Percentiles rank a stretch among this genome's conserved stretches.
These are phyloP conservation scores for Enoplosus armatus DNA, from an alignment of 2,797 vertebrate species.

Conservation along the genomic window DNA sequence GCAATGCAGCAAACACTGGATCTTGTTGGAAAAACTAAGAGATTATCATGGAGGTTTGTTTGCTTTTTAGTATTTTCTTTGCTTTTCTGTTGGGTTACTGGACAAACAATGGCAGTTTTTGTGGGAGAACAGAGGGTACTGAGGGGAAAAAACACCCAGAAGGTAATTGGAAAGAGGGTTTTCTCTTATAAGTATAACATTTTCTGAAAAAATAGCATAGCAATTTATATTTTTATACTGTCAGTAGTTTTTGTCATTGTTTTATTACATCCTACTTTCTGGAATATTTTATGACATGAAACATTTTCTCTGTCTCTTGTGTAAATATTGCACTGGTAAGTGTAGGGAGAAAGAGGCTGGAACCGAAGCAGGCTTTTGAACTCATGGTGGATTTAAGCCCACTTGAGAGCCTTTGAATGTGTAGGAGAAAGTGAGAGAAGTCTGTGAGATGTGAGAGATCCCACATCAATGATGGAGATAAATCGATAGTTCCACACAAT, in stretches of 20 bases:
- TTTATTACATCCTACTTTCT: not conserved
- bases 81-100: constrained; percentile 1
- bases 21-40: not conserved
- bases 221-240: not conserved
- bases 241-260: not conserved
- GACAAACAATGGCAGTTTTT: constrained; percentile 17
- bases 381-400: constrained; percentile 47
- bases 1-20: constrained; percentile 30
- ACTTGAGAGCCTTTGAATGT: constrained; percentile 58
- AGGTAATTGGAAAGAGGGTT: too few species aligned
- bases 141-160: not conserved
- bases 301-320: constrained; percentile 27
- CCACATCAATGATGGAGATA: constrained; percentile 65
- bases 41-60: constrained; percentile 9
- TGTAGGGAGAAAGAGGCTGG: constrained; percentile 4
- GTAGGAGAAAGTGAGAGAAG: constrained; percentile 62
- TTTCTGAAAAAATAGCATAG: not conserved
- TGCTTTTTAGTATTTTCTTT: not conserved
- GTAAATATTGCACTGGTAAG: constrained; percentile 22
- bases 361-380: constrained; percentile 38
- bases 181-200: not conserved
- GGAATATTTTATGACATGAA: constrained; percentile 36
- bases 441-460: constrained; percentile 63
- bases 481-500: constrained; percentile 75
- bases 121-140: not conserved